These are phyloP conservation scores for Sepioteuthis lessoniana DNA, from an alignment of 2,888 invertebrate species.

Conservation along the genomic window DNA sequence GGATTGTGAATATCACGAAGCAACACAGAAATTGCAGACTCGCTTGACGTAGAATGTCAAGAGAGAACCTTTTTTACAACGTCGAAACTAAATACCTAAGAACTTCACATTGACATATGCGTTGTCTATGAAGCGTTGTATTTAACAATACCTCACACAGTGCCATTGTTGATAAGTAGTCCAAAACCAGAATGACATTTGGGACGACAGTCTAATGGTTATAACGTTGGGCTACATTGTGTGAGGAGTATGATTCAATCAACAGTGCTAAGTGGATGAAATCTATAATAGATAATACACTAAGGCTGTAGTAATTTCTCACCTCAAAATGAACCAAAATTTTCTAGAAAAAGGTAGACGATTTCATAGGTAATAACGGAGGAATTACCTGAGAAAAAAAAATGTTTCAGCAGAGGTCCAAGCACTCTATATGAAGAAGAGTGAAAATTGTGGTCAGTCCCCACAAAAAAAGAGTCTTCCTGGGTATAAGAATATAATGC, in stretches of 20 bases:
- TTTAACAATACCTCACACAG: conserved; percentile 8
- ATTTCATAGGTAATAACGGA: too few species aligned
- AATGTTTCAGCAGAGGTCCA: too few species aligned
- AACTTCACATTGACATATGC: not conserved
- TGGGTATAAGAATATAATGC: too few species aligned
- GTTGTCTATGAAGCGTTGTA: not conserved
- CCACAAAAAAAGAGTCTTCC: too few species aligned
- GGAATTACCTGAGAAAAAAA: too few species aligned
- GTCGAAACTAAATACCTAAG: not conserved
- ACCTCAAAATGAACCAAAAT: too few species aligned
- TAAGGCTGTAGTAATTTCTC: too few species aligned
- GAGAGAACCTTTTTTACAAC: not conserved
- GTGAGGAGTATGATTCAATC: not conserved
- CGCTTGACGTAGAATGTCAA: not conserved
- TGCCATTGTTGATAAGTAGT: not conserved
- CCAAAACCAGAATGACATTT: not conserved
- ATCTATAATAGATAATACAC: too few species aligned
- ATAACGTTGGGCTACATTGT: not conserved
- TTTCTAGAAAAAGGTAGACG: too few species aligned
- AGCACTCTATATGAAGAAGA: too few species aligned
- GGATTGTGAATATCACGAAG: not conserved
- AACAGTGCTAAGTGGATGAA: too few species aligned
- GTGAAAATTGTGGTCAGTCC: too few species aligned
- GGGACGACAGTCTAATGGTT: not conserved
- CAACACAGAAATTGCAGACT: not conserved